Evolutionary conservation across 2,113 vertebrate genomes (phyloP).

Genomic region (Ceyx margarethae): DNA sequence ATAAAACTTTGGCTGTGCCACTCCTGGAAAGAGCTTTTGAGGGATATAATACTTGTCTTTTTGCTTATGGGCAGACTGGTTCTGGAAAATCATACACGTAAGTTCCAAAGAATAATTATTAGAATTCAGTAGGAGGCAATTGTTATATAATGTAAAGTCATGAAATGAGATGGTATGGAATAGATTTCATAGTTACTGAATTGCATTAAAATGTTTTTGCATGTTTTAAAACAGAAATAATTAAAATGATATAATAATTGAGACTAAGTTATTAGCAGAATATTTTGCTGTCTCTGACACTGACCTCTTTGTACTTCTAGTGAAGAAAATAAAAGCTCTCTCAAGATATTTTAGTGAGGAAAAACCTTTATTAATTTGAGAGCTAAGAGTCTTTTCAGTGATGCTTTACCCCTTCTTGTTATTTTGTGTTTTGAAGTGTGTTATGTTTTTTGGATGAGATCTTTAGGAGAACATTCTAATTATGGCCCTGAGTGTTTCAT

Average conservation of each 20-base stretch:
- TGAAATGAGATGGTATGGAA: background rate
- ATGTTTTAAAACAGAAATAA: background rate
- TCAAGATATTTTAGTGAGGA: background rate
- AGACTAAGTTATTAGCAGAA: background rate
- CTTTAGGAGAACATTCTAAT: background rate
- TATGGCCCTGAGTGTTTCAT: background rate
- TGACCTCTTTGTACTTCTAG: background rate
- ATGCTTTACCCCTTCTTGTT: background rate
- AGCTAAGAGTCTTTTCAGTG: background rate
- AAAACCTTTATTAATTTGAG: background rate
- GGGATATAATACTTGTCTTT: constrained; percentile 93
- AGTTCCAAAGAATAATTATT: constrained; percentile 34
- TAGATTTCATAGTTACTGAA: background rate
- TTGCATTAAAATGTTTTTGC: background rate
- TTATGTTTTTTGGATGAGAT: background rate
- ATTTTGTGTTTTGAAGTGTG: background rate
- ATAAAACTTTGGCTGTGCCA: constrained; percentile 82
- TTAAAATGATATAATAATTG: background rate
- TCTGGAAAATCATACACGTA: constrained; percentile 98
- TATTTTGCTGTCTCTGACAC: background rate
- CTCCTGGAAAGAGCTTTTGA: constrained; percentile 89
- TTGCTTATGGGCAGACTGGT: constrained; percentile 96
- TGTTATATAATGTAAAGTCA: background rate
- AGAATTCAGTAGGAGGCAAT: background rate
- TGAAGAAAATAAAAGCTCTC: background rate